phyloP scores from a whole-genome alignment of 64 coral and sea anemone species.

The Dendronephthya gigantea region DNA sequence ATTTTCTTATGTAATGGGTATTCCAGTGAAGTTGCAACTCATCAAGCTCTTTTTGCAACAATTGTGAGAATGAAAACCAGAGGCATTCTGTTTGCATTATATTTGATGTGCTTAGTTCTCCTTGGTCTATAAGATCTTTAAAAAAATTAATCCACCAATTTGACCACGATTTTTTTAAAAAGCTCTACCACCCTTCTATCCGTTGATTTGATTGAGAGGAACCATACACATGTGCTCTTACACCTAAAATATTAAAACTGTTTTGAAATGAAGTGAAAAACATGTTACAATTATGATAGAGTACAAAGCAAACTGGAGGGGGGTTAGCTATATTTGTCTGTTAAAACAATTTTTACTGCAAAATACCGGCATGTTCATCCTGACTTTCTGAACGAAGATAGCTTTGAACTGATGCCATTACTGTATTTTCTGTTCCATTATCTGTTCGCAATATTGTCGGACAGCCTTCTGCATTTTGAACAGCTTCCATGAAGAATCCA shows the following conservation, averaged over 20 bases:
- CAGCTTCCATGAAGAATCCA: too few relatives aligned
- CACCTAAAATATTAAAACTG: not conserved
- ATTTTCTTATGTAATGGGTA: not conserved
- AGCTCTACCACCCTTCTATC: not conserved
- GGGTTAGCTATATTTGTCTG: too few relatives aligned
- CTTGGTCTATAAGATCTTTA: constrained; percentile 13
- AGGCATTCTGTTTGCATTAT: not conserved
- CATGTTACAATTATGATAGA: too few relatives aligned
- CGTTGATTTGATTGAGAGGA: not conserved
- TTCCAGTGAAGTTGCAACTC: not conserved
- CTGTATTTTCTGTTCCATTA: too few relatives aligned
- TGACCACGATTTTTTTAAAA: constrained; percentile 9
- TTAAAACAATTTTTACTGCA: too few relatives aligned
- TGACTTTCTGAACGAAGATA: too few relatives aligned
- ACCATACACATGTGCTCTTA: not conserved
- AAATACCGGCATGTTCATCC: too few relatives aligned
- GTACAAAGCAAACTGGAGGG: too few relatives aligned
- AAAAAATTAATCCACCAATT: constrained; percentile 21
- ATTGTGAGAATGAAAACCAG: constrained; percentile 9
- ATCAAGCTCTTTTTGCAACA: not conserved
- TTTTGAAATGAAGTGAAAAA: too few relatives aligned
- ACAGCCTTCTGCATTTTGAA: too few relatives aligned
- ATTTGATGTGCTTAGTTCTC: not conserved
- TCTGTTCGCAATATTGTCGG: too few relatives aligned
- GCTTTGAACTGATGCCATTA: too few relatives aligned